Evolutionary conservation across 2,888 invertebrate species (phyloP), one percentile per base, ranked within the genome.

Genomic region (Drosophila anomelani): DNA sequence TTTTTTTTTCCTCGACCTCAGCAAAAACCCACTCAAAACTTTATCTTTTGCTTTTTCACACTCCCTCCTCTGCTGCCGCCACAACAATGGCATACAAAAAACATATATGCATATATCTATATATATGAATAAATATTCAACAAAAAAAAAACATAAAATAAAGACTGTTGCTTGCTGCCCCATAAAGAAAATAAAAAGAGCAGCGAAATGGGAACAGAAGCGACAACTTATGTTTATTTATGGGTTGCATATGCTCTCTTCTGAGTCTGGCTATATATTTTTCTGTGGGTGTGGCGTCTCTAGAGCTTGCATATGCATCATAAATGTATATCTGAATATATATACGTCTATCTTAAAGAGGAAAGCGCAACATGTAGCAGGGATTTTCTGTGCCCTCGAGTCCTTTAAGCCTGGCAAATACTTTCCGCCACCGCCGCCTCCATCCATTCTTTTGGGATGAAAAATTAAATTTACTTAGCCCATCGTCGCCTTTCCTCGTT

Each of bases 141-240:
- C 13, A n/a, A 41, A 60, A n/a, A 41, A 60, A 60, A 58, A 41
- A 41, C 36, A 49, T 32, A 53, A 46, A 73, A 73, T 59, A 62
- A 62, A 80, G 79, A 74, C 81, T 79, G 77, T 79, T 81, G 79
- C 81, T 75, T 70, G 73, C 66, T 67, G 71, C 53, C 58, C 58
- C 39, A 74, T 61, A 71, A 67, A 69, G 53, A 43, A 26, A 26
- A 26, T 4, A 26, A 64, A 32, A 49, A 60, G 58, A 51, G 44
- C 56, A 44, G 62, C 61, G 57, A 76, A 75, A 74, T 63, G 74
- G 66, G 57, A 74, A 58, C 70, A 59, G 55, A 63, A 67, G 78
- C 79, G 86, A 71, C 77, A 83, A 79, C 86, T 84, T 83, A 78
- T 83, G 86, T 81, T 84, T 86, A 83, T 86, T 83, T 81, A 83